Evolutionary conservation across 1,140 invertebrate species (phyloP).

Genomic region (Heliconius himera): DNA sequence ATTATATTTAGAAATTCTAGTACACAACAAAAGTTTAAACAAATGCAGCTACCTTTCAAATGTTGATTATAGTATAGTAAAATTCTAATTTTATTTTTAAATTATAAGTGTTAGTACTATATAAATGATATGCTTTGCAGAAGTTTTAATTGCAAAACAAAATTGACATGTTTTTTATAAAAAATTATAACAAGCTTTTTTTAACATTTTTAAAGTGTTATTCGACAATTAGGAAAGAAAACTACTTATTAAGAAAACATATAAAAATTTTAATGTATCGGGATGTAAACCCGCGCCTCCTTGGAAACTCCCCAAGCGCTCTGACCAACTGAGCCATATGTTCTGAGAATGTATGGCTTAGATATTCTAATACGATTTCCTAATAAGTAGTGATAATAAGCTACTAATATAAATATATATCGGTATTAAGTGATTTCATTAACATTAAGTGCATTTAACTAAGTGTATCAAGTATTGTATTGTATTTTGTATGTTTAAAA

Average conservation of each 20-base stretch:
- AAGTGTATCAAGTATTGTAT: neutral
- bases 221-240: too few species aligned
- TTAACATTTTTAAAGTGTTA: too few species aligned
- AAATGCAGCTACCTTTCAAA: neutral
- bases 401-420: neutral
- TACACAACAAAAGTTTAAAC: neutral
- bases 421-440: neutral
- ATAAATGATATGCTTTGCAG: neutral
- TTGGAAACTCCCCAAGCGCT: too few species aligned
- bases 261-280: too few species aligned
- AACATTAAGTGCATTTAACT: neutral
- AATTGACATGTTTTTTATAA: neutral
- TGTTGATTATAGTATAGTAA: neutral
- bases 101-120: neutral
- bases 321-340: too few species aligned
- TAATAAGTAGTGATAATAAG: neutral
- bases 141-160: neutral
- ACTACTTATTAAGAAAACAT: too few species aligned
- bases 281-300: too few species aligned
- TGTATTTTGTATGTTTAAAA: neutral
- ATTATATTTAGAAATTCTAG: neutral
- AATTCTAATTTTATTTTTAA: too few species aligned
- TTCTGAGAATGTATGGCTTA: too few species aligned
- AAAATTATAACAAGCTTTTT: neutral
- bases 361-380: too few species aligned